Conservation (phyloP, 2,113 vertebrate genomes). For the Trematomus loennbergii region DNA sequence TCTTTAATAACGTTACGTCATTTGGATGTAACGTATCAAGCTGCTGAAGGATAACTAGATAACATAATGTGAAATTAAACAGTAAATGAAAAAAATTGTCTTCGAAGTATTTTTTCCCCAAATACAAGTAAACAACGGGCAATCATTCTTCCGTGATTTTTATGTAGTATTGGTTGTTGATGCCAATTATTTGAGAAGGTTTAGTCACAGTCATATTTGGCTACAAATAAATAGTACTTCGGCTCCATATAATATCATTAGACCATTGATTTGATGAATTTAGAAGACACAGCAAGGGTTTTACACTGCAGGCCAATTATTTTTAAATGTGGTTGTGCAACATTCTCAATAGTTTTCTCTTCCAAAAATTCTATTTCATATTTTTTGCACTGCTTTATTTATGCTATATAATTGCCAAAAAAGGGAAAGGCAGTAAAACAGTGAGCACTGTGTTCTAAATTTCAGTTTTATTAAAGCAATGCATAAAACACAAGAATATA, state of each 20-base stretch:
- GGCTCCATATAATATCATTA: no score
- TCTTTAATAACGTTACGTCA: constrained; percentile 14
- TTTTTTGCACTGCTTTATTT: neutral
- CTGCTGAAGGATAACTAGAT: neutral
- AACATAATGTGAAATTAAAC: neutral
- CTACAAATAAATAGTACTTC: neutral
- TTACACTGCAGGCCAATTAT: neutral
- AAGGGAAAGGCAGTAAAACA: neutral
- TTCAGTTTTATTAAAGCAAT: neutral
- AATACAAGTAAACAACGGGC: neutral
- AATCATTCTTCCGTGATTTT: neutral
- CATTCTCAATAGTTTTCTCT: neutral
- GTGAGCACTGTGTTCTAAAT: neutral
- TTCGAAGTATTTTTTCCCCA: neutral
- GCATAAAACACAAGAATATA: neutral
- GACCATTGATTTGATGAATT: neutral
- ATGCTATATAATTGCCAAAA: neutral
- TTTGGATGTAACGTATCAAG: neutral
- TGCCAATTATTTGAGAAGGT: neutral
- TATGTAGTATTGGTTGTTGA: neutral
- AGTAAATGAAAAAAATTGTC: neutral
- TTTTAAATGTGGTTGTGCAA: neutral
- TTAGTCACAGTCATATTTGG: neutral
- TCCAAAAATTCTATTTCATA: neutral
- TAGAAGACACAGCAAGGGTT: neutral